Base-by-base conservation (phyloP, 2,888 invertebrate genomes). In the Idaea dimidiata region DNA sequence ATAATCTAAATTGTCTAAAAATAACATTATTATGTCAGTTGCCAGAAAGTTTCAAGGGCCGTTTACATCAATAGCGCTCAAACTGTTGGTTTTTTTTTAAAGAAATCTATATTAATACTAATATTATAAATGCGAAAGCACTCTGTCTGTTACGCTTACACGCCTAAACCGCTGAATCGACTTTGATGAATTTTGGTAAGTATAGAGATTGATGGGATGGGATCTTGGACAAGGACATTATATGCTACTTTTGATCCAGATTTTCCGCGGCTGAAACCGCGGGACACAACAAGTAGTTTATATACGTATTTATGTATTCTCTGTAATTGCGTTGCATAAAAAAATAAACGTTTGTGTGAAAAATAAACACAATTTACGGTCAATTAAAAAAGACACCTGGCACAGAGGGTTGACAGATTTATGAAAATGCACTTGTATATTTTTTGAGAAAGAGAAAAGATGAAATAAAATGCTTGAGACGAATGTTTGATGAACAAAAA, bases 41-140 rank as follows among this genome's bases (percentile, higher is more conserved):
- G 86, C 83, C 84, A 86, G 78, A 70, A 72, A 69, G 69, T 71
- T 66, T 73, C 75, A 73, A 64, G 62, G 63, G 71, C 65, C 63
- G 66, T 68, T 73, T 78, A 76, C 71, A 63, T 72, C 67, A 67
- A 56, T 33, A 10, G 3, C 14, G 10, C n/a, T n/a, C n/a, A 43
- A 1, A 43, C 10, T 8, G 10, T 14, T 43, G 43, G 14, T 43
- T 43, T 43, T 43, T 14, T 0, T 14, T 0, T 8, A 43, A 14
- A 43, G 3, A 6, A 33, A 33, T 33, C 7, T 8, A 43, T 43
- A 43, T 43, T 43, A 43, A 43, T 8, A 8, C 3, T 8, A n/a
- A n/a, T n/a, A n/a, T n/a, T n/a, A n/a, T n/a, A n/a, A n/a, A n/a
- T n/a, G n/a, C n/a, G n/a, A n/a, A n/a, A n/a, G n/a, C n/a, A n/a